Conservation (phyloP, 2,113 vertebrate genomes). For the Emydura subglobosa region DNA sequence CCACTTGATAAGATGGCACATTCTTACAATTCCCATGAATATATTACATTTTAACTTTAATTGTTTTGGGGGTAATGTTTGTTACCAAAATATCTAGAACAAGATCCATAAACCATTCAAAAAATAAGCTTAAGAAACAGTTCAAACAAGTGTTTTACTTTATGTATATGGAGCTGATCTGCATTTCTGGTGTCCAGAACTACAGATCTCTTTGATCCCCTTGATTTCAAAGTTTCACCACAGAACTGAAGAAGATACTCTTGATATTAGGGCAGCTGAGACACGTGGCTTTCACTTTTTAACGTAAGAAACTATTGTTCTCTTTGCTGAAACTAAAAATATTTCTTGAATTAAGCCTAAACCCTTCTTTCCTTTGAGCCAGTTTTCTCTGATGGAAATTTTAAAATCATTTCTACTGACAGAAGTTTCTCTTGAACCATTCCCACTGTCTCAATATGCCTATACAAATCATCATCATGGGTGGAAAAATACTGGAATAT, state of each 20-base stretch:
- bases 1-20: fast-evolving
- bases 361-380: neutral
- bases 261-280: neutral
- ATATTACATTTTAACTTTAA: neutral
- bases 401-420: neutral
- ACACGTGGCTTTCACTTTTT: fast-evolving
- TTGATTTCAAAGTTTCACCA: neutral
- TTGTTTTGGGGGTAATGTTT: neutral
- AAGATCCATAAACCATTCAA: neutral
- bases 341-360: neutral
- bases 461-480: neutral
- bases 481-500: neutral
- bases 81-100: neutral
- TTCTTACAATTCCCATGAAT: neutral
- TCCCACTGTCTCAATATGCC: neutral
- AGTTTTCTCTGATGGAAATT: neutral
- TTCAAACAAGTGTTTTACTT: neutral
- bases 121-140: neutral
- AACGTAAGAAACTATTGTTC: neutral
- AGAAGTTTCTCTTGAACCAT: neutral
- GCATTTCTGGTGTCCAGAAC: neutral
- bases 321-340: neutral
- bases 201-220: neutral
- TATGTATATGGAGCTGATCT: neutral
- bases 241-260: neutral